Conservation (phyloP, 2,113 vertebrate genomes). For the Loxodonta africana region DNA sequence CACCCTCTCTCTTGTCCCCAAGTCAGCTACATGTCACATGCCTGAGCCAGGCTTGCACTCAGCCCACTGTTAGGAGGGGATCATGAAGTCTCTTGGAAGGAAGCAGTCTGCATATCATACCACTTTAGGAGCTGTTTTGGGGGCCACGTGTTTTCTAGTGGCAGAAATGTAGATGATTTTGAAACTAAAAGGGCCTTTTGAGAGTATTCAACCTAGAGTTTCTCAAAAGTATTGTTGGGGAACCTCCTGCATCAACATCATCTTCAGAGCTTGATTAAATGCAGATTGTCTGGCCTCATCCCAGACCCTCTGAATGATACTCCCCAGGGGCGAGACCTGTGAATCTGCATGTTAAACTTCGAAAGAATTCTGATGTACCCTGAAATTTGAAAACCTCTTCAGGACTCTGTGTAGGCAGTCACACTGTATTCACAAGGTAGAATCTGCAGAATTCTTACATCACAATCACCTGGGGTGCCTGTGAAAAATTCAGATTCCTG, state of each 20-base stretch:
- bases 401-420: not conserved
- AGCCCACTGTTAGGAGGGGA: not conserved
- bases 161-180: not conserved
- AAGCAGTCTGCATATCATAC: not conserved
- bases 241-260: not conserved
- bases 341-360: not conserved
- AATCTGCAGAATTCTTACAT: not conserved
- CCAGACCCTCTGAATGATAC: not conserved
- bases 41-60: not conserved
- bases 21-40: not conserved
- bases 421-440: not conserved
- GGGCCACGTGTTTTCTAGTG: not conserved
- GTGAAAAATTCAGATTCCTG: not conserved
- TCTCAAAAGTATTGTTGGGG: not conserved
- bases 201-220: not conserved
- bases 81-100: not conserved
- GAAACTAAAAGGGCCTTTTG: not conserved
- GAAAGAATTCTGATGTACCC: not conserved
- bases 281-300: not conserved
- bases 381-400: slow-evolving; percentile 28
- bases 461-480: not conserved
- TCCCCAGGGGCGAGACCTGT: not conserved
- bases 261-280: slow-evolving; percentile 27
- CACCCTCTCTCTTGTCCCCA: not conserved
- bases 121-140: not conserved